Evolutionary conservation across 2,888 invertebrate genomes (phyloP).

Genomic region (Pristionchus japonicus): DNA sequence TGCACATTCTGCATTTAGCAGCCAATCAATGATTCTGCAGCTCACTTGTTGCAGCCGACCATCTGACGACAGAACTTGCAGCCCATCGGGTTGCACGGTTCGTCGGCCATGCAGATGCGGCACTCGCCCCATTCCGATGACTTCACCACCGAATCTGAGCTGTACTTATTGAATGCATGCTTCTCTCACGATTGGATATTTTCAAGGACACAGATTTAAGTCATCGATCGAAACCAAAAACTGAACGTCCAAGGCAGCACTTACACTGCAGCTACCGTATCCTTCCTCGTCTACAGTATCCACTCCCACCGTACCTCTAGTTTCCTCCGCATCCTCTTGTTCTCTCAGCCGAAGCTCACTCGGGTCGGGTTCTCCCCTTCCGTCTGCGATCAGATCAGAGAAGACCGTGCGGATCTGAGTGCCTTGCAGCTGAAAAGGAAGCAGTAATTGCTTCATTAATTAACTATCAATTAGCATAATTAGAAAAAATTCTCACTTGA

Average conservation of each 20-base stretch:
- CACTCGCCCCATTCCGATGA: conserved; percentile 38
- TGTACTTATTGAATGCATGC: neutral
- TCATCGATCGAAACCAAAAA: neutral
- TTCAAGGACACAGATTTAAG: neutral
- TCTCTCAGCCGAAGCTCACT: neutral
- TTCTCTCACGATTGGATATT: neutral
- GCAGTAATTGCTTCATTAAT: neutral
- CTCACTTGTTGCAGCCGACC: conserved; percentile 37
- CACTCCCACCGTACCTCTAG: neutral
- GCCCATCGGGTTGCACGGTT: conserved; percentile 10
- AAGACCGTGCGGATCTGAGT: neutral
- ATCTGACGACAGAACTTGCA: conserved; percentile 35
- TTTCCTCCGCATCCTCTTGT: neutral
- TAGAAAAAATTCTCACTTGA: neutral
- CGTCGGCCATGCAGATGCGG: conserved; percentile 33
- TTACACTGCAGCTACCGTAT: neutral
- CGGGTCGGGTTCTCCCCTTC: neutral
- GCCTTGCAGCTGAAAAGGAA: neutral
- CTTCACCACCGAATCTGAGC: conserved; percentile 10
- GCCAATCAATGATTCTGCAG: neutral
- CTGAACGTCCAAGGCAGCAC: neutral
- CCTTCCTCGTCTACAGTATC: neutral
- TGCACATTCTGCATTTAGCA: neutral
- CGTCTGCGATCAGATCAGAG: neutral
- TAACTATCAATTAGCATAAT: neutral